Percentiles rank a stretch among this genome's conserved stretches.
Conservation (phyloP, 37 sponge, comb jelly and placozoan genomes). For the Beroe forskalii region DNA sequence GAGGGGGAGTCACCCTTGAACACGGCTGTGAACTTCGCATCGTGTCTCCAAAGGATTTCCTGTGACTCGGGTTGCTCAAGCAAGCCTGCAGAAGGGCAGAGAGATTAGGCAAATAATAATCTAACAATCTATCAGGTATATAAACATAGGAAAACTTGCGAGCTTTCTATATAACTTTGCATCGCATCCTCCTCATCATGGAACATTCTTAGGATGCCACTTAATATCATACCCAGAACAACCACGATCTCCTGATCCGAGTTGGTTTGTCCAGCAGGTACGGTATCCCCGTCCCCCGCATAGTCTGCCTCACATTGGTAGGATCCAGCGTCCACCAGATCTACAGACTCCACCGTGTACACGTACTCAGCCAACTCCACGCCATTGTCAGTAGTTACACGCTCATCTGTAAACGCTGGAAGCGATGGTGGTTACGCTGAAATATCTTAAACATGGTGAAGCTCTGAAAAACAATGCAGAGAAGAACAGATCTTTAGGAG, state of each 20-base stretch:
- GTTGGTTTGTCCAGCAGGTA: neutral
- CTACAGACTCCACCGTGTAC: neutral
- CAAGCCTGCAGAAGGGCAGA: slow-evolving; percentile 1
- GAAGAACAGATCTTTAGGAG: too few relatives aligned
- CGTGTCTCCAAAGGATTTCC: neutral
- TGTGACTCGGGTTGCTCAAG: neutral
- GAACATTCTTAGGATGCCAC: too few relatives aligned
- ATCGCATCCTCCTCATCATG: too few relatives aligned
- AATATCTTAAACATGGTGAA: too few relatives aligned
- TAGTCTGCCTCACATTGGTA: slow-evolving; percentile 17
- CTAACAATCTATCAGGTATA: too few relatives aligned
- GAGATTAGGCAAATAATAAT: too few relatives aligned
- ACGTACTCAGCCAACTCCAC: neutral
- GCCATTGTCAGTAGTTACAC: neutral
- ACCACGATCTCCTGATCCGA: slow-evolving; percentile 9
- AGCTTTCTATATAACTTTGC: too few relatives aligned
- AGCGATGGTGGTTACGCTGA: too few relatives aligned
- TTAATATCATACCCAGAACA: slow-evolving; percentile 40
- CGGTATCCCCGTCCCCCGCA: neutral
- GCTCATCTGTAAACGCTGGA: neutral
- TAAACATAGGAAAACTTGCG: too few relatives aligned
- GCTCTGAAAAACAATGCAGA: too few relatives aligned
- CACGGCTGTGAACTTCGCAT: slow-evolving; percentile 13
- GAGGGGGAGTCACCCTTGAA: slow-evolving; percentile 46
- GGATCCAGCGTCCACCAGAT: slow-evolving; percentile 14